Evolutionary conservation across 1,140 invertebrate genomes (phyloP), one percentile per base, ranked within the genome.

Genomic region (Proctacanthus coquilletti): DNA sequence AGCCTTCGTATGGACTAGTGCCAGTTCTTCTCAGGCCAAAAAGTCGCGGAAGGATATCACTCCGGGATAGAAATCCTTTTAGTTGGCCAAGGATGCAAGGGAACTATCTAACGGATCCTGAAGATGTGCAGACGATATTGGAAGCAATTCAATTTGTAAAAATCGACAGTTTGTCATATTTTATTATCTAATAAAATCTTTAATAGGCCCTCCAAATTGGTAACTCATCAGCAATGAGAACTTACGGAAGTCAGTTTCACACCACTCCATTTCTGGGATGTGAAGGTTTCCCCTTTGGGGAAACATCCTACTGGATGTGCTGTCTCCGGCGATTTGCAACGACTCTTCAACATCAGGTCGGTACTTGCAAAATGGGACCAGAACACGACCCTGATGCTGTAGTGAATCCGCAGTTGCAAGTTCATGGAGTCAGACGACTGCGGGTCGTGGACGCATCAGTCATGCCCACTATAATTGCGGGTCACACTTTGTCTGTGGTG

Each of bases 341-440:
- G 23, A 80, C 77, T n/a, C 54, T 83, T 25, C 79, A 78, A 37
- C 83, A 87, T 56, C 80, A 82, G 55, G 69, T 74, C 2, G 68
- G 75, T 1, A 84, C 81, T 0, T 77, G 69, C 29, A 83, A 79
- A 56, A 88, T 88, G 84, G 85, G 85, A 1, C 75, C 77, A 0
- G 17, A 44, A 0, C 52, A 51, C 1, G 82, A 87, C 52, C 49
- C 65, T 1, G 54, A 64, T 17, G 74, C 83, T 0, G 83, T 91
- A 0, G 84, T 91, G 0, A 75, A 87, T 55, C 63, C 73, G 0
- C 50, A 78, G 43, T 58, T 91, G 2, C 68, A 65, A 47, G 82
- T 84, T 0, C 68, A 78, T 43, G 80, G 80, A 2, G 58, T 84
- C 3, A 57, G 64, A 14, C 62, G 68, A 27, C 49, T 85, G 5